Percentiles rank a stretch among this genome's conserved stretches.
These are phyloP conservation scores for Tryphoninae sp. DNA, from an alignment of 2,888 invertebrate genomes.

Conservation along the genomic window DNA sequence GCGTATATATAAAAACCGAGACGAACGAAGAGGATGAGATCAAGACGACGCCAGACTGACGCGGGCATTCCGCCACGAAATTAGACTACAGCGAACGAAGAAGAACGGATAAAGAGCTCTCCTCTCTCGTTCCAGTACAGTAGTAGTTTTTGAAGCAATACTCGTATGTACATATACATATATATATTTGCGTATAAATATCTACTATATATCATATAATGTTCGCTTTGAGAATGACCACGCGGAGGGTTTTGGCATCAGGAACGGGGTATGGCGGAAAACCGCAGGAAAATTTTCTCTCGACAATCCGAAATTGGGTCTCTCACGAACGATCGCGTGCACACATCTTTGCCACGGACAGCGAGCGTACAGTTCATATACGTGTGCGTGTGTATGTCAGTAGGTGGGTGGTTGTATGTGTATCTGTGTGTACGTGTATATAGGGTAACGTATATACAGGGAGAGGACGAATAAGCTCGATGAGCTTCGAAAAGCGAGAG, in stretches of 20 bases:
- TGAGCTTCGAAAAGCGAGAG: constrained; percentile 48
- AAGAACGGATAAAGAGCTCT: constrained; percentile 38
- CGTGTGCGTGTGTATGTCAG: not conserved
- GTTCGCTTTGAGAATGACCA: constrained; percentile 50
- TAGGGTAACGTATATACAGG: not conserved
- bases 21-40: constrained; percentile 35
- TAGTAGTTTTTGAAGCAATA: constrained; percentile 29
- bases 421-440: not conserved
- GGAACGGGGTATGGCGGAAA: constrained; percentile 20
- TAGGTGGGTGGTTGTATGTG: not conserved
- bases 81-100: constrained; percentile 45
- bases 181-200: not conserved
- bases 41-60: constrained; percentile 59
- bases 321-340: constrained; percentile 34
- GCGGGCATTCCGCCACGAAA: constrained; percentile 62
- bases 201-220: constrained; percentile 14
- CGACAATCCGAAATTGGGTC: constrained; percentile 37
- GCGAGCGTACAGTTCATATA: not conserved
- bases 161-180: constrained; percentile 9
- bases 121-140: constrained; percentile 19
- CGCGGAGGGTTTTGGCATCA: constrained; percentile 54
- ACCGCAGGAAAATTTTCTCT: constrained; percentile 51
- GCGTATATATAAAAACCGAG: constrained; percentile 15
- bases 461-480: constrained; percentile 41
- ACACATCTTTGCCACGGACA: not conserved